Evolutionary conservation across 2,113 vertebrate genomes (phyloP).

Genomic region (Pardalotus punctatus): DNA sequence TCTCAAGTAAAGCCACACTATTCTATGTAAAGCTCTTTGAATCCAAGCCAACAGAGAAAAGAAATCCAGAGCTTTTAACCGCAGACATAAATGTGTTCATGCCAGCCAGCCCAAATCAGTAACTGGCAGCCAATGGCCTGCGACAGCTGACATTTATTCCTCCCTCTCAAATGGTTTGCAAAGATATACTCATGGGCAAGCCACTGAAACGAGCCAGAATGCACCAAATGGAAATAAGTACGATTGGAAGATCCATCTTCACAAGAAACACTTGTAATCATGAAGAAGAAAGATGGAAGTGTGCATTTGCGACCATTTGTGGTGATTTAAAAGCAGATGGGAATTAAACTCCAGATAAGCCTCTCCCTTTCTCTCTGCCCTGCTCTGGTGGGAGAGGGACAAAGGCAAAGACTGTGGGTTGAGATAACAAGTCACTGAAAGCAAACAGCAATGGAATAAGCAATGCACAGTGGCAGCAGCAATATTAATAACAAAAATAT

Average conservation of each 20-base stretch:
- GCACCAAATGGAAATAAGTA: not conserved
- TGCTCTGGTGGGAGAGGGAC: rapidly evolving
- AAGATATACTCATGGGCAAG: not conserved
- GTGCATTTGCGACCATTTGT: not conserved
- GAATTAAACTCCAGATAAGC: not conserved
- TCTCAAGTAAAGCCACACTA: not conserved
- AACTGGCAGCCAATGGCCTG: not conserved
- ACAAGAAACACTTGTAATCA: not conserved
- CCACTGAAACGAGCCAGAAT: not conserved
- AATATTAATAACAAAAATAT: not conserved
- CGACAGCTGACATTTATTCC: slow-evolving; percentile 8
- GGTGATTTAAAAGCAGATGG: not conserved
- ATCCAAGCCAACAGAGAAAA: not conserved
- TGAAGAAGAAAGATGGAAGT: not conserved
- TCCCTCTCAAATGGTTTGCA: not conserved
- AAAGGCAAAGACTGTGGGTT: not conserved
- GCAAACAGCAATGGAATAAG: not conserved
- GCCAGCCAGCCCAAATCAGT: not conserved
- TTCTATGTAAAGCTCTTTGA: not conserved
- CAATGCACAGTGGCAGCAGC: not conserved
- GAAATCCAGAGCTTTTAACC: slow-evolving; percentile 22
- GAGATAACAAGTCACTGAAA: not conserved
- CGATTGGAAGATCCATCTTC: not conserved
- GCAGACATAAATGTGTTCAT: not conserved
- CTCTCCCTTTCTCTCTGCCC: not conserved